Evolutionary conservation across 2,113 vertebrate species (phyloP), one percentile per base, ranked within the genome.

Genomic region (Macroglossus sobrinus): DNA sequence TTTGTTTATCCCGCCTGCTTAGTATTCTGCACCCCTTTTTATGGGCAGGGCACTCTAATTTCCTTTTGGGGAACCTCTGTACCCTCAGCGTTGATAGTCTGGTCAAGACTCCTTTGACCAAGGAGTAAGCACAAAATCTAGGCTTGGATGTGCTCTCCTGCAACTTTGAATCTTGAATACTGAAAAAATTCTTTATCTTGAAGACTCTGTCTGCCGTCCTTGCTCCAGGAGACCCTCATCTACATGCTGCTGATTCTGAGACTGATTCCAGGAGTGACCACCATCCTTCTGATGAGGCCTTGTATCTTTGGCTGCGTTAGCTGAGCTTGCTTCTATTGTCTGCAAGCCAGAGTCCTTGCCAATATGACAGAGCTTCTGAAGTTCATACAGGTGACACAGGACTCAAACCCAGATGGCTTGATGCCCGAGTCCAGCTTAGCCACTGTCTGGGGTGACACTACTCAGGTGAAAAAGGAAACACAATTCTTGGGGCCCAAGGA

Each of bases 361-460:
- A 19, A 24, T 2, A 33, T 11, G 0, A 30, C 6, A 33, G 43
- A 6, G 12, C 30, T 2, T 19, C 68, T 0, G 1, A 35, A 63
- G 50, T 50, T 45, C 81, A 33, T 0, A 0, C 16, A 26, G 50
- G 30, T 1, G 0, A 18, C 18, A 7, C 7, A 5, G 59, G 55
- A 6, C n/a, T 22, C 33, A 1, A 28, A 16, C 2, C 57, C 82
- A 59, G 12, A 59, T 2, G 10, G 19, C 13, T 63, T 57, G 78
- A 71, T 1, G 10, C 82, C 76, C 14, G 28, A 63, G 61, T 45
- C 21, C 88, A 59, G n/a, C 35, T 15, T 8, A 14, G 53, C 28
- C 4, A 6, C 53, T 47, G 16, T 33, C 38, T n/a, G 35, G 63
- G 22, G 6, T 5, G 13, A 22, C 33, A 30, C 6, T 21, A 47